Evolutionary conservation across 2,797 vertebrate species (phyloP).

Genomic region (Sebastes matsubarae): DNA sequence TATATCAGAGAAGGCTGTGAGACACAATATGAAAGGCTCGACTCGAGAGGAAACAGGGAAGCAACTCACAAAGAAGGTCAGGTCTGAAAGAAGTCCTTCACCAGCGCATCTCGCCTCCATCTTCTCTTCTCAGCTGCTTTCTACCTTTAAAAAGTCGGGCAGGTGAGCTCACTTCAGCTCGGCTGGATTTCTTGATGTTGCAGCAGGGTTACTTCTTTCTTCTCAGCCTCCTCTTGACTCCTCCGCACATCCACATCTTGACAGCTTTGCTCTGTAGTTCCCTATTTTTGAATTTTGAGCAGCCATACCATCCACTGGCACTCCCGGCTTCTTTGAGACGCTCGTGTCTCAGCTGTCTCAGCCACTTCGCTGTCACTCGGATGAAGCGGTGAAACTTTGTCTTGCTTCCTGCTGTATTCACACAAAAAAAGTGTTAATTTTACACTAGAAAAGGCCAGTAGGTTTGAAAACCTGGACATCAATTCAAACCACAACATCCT

Average conservation of each 20-base stretch:
- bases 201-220: conserved; percentile 28
- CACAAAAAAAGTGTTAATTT: not conserved
- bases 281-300: conserved; percentile 53
- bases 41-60: not conserved
- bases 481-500: not conserved
- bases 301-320: not conserved
- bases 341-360: conserved; percentile 9
- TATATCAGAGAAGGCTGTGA: not conserved
- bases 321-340: conserved; percentile 16
- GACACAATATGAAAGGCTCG: not conserved
- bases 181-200: conserved; percentile 46
- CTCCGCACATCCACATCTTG: conserved; percentile 48
- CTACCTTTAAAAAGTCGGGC: conserved; percentile 4
- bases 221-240: conserved; percentile 26
- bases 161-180: conserved; percentile 35
- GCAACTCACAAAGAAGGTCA: not conserved
- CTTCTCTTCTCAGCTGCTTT: not conserved
- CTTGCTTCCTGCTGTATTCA: not conserved
- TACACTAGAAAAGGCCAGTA: not conserved
- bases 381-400: not conserved
- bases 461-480: not conserved
- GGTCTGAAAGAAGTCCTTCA: not conserved
- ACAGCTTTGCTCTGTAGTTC: conserved; percentile 49
- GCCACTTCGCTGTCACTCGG: conserved; percentile 1
- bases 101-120: not conserved